Evolutionary conservation across 2,113 vertebrate genomes (phyloP).

Genomic region (Larimichthys crocea): DNA sequence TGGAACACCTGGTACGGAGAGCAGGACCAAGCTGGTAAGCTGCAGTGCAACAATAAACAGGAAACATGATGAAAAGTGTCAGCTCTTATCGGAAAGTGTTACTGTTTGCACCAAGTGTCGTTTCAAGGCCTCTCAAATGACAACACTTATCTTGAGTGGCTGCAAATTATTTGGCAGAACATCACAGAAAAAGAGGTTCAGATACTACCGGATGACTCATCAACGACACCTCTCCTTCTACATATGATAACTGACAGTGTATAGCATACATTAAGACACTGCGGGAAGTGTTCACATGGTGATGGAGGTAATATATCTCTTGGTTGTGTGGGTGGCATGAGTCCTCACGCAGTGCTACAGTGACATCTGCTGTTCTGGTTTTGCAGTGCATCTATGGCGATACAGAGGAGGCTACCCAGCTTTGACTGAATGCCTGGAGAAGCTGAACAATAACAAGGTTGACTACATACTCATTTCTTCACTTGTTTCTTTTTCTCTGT

Average conservation of each 20-base stretch:
- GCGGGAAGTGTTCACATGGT: background rate
- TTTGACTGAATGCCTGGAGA: conserved; percentile 91
- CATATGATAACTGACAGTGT: conserved; percentile 24
- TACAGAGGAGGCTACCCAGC: conserved; percentile 95
- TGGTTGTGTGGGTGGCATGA: conserved; percentile 21
- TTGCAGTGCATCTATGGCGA: conserved; percentile 94
- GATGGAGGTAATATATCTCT: conserved; percentile 9
- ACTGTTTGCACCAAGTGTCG: no score
- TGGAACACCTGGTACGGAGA: conserved; percentile 99
- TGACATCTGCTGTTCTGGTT: conserved; percentile 78
- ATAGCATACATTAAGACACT: background rate
- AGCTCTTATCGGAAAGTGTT: background rate
- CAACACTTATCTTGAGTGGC: background rate
- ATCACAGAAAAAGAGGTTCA: conserved; percentile 11
- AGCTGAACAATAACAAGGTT: conserved; percentile 91
- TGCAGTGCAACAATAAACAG: background rate
- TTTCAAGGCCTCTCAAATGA: background rate
- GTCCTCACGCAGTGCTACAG: conserved; percentile 43
- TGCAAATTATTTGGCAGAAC: conserved; percentile 25
- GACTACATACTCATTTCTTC: background rate
- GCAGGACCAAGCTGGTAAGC: conserved; percentile 95
- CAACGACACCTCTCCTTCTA: conserved; percentile 13
- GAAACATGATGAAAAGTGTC: background rate
- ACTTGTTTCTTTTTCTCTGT: background rate
- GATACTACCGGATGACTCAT: conserved; percentile 14